These are phyloP conservation scores for Nomada hirtipes DNA, from an alignment of 2,888 invertebrate species.

Conservation along the genomic window DNA sequence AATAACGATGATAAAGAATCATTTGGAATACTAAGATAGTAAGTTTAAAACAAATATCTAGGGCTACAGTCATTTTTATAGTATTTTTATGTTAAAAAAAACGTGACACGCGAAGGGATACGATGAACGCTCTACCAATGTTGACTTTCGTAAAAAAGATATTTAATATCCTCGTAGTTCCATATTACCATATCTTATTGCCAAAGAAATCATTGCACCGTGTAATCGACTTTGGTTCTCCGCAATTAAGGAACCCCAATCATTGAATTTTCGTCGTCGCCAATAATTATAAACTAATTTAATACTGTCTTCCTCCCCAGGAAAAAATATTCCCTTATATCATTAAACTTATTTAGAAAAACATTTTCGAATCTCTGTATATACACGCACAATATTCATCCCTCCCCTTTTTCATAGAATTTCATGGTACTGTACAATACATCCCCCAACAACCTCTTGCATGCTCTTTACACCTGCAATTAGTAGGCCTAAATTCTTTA, in stretches of 20 bases:
- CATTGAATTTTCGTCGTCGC: neutral
- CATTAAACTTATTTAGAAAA: constrained; percentile 6
- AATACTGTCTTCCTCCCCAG: constrained; percentile 8
- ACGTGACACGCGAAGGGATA: constrained; percentile 23
- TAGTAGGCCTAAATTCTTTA: too few species aligned
- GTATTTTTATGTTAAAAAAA: neutral
- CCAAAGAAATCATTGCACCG: constrained; percentile 18
- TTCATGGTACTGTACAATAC: constrained; percentile 1
- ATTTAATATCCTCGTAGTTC: constrained; percentile 25
- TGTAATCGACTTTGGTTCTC: constrained; percentile 9
- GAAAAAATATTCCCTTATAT: neutral
- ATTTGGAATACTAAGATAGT: neutral
- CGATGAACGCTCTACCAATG: constrained; percentile 9
- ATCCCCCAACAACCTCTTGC: neutral
- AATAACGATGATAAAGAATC: neutral
- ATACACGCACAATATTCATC: neutral
- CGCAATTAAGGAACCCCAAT: constrained; percentile 10
- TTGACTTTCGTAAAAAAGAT: constrained; percentile 16
- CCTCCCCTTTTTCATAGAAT: neutral
- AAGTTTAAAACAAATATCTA: neutral
- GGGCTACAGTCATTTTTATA: neutral
- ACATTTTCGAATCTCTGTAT: constrained; percentile 18
- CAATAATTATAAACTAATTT: constrained; percentile 9
- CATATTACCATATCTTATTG: constrained; percentile 9
- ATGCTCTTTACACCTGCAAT: too few species aligned